Base-by-base conservation (phyloP, 2,113 vertebrate genomes). In the Pelecanus crispus region DNA sequence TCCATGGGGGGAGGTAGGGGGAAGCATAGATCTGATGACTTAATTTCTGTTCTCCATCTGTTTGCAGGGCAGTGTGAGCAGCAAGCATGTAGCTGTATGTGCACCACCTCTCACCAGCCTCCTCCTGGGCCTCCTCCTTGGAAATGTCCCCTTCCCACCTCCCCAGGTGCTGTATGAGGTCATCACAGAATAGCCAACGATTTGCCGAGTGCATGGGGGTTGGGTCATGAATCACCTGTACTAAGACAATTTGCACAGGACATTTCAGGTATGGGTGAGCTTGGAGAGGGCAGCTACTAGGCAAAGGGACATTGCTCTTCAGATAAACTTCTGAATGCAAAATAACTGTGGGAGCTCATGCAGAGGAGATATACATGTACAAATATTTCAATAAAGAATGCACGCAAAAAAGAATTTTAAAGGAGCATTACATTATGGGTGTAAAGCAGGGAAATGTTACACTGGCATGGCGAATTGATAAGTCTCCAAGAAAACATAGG, bases 311-410 rank as follows among this genome's bases (percentile, higher is more conserved):
- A 4, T 0, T 14, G 28, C 18, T 28, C 36, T 56, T 58, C 55
- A 52, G 47, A 32, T 49, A 40, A 32, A 13, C 8, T 58, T 38
- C 68, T 25, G 38, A 47, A 56, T 10, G 18, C 11, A 36, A 65
- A 88, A 32, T 36, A 70, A 25, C 45, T 26, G 45, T 16, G 32
- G 49, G 31, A 58, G 56, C 32, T 55, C 3, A 1, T 6, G 14
- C 29, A 65, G 25, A 40, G 44, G 45, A 53, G 18, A 65, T 1
- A 7, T 1, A 38, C 0, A 0, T 7, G n/a, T 42, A 59, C 10
- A 55, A 38, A 4, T 50, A 80, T 31, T 53, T 66, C 44, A 40
- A 8, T 31, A 56, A 25, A 72, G 83, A 87, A 47, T 3, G 8
- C 2, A 4, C 6, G 8, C 32, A 32, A 70, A 53, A 20, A 28